Percentiles rank a stretch among this genome's conserved stretches.
Conservation (phyloP, 2,797 vertebrate genomes). For the Pangasius macronema region DNA sequence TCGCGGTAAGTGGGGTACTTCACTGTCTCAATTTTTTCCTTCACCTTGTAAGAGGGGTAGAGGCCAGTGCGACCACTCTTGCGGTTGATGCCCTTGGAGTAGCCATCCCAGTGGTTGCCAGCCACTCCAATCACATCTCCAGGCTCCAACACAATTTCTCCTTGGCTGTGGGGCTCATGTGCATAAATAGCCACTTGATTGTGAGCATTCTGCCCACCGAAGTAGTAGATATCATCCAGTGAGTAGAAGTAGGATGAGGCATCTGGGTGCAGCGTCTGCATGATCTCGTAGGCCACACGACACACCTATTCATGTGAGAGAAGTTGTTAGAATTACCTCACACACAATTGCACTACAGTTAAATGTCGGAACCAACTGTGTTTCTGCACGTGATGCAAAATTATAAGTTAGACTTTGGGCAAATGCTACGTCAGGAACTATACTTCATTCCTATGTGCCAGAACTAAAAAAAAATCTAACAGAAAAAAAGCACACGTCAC, state of each 20-base stretch:
- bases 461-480: not conserved
- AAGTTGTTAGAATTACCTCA: not conserved
- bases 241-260: slow-evolving; percentile 96
- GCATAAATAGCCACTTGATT: slow-evolving; percentile 96
- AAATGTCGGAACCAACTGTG: not conserved
- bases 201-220: slow-evolving; percentile 97
- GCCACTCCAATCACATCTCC: slow-evolving; percentile 95
- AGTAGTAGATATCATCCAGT: slow-evolving; percentile 99
- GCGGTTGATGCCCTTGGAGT: slow-evolving; percentile 97
- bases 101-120: slow-evolving; percentile 98
- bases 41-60: slow-evolving; percentile 98
- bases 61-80: slow-evolving; percentile 95
- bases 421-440: not conserved
- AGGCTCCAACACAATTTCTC: slow-evolving; percentile 96
- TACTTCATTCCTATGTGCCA: not conserved
- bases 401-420: not conserved
- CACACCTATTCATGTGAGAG: slow-evolving; percentile 81
- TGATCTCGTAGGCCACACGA: slow-evolving; percentile 98
- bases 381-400: not conserved
- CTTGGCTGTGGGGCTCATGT: slow-evolving; percentile 87
- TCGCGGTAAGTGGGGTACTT: slow-evolving; percentile 96
- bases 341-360: not conserved
- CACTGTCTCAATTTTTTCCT: slow-evolving; percentile 95
- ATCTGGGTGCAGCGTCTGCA: slow-evolving; percentile 97
- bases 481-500: too few species aligned